Percentiles rank a stretch among this genome's conserved stretches.
Evolutionary conservation across 2,797 vertebrate species (phyloP).

Genomic region (Tympanoctomys barrerae): DNA sequence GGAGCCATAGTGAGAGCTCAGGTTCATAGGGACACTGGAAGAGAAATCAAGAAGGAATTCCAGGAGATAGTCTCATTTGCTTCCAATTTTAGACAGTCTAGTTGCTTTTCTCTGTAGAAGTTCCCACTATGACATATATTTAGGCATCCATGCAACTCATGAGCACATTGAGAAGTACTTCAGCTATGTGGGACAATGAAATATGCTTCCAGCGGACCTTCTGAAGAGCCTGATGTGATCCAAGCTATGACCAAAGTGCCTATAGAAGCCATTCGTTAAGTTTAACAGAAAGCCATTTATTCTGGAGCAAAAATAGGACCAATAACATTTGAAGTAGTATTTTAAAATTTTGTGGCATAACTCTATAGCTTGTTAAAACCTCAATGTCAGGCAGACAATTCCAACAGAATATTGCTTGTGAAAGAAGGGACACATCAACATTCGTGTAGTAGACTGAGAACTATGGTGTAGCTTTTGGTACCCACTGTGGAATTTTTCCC

Average conservation of each 20-base stretch:
- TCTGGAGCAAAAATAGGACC: not conserved
- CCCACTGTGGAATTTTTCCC: not conserved
- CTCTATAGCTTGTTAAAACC: conserved; percentile 7
- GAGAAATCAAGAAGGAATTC: not conserved
- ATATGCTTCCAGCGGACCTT: not conserved
- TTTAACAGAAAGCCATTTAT: not conserved
- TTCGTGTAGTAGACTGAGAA: not conserved
- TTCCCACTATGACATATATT: not conserved
- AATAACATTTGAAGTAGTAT: not conserved
- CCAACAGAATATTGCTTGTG: not conserved
- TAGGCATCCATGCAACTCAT: not conserved
- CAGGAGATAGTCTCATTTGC: not conserved
- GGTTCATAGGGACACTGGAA: not conserved
- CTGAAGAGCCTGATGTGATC: not conserved
- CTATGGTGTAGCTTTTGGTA: not conserved
- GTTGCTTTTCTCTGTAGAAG: not conserved
- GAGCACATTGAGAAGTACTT: not conserved
- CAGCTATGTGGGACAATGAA: not conserved
- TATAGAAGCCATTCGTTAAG: not conserved
- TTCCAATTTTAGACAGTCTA: not conserved
- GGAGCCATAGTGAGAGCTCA: not conserved
- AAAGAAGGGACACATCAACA: not conserved
- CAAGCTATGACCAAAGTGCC: not conserved
- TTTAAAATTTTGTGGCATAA: not conserved
- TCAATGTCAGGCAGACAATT: not conserved